Conservation (phyloP, 2,113 vertebrate genomes). For the Pampusana beccarii region DNA sequence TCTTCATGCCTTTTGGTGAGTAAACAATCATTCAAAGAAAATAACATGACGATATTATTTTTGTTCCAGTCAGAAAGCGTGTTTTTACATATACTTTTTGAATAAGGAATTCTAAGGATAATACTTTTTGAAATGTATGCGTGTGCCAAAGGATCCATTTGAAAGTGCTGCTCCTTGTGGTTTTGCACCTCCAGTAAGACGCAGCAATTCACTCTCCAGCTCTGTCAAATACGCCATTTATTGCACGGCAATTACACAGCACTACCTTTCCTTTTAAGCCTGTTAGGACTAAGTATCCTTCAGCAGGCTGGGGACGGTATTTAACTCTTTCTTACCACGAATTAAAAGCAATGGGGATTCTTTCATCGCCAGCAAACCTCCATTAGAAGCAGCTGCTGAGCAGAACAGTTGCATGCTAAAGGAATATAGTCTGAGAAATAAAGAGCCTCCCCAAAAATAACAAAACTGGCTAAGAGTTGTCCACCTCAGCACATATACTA, state of each 20-base stretch:
- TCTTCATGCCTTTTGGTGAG: neutral
- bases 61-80: neutral
- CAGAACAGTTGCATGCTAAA: neutral
- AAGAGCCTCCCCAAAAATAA: neutral
- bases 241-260: conserved; percentile 19
- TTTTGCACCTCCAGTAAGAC: conserved; percentile 29
- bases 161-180: neutral
- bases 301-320: neutral
- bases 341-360: neutral
- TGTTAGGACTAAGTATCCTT: conserved; percentile 20
- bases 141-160: conserved; percentile 1
- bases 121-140: neutral
- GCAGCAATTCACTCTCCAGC: neutral
- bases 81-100: neutral
- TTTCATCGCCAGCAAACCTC: neutral
- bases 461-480: neutral
- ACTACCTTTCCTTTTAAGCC: conserved; percentile 1
- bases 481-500: neutral
- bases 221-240: conserved; percentile 10
- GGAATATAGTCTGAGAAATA: neutral
- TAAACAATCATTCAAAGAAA: neutral
- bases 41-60: neutral
- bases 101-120: conserved; percentile 7
- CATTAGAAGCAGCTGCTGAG: neutral
- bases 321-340: conserved; percentile 13